Evolutionary conservation across 2,113 vertebrate genomes (phyloP).

Genomic region (Zapornia atra): DNA sequence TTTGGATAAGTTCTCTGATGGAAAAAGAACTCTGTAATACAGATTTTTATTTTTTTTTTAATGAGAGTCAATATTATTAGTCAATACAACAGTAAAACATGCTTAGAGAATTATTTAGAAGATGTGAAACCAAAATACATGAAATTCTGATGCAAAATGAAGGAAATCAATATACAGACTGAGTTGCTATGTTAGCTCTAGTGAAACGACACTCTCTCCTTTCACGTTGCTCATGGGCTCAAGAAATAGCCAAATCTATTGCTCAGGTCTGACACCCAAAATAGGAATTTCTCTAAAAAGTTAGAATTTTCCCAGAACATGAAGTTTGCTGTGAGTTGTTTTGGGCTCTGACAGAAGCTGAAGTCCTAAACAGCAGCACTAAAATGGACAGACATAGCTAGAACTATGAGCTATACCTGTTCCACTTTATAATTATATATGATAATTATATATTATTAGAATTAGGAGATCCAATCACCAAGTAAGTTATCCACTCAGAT

Average conservation of each 20-base stretch:
- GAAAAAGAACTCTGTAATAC: neutral
- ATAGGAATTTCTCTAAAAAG: neutral
- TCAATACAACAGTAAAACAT: neutral
- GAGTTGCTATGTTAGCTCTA: neutral
- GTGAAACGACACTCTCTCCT: neutral
- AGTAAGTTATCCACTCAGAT: neutral
- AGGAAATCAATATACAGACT: neutral
- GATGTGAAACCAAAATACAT: neutral
- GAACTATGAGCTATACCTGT: neutral
- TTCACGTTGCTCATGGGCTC: neutral
- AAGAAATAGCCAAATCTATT: neutral
- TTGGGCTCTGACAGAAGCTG: neutral
- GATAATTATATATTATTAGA: neutral
- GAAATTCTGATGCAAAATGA: neutral
- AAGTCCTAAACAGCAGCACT: neutral
- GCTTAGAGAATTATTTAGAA: neutral
- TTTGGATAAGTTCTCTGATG: neutral
- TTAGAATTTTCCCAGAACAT: neutral
- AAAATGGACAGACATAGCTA: neutral
- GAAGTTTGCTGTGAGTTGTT: neutral
- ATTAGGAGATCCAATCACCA: neutral
- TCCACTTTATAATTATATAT: no score
- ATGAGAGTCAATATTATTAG: neutral
- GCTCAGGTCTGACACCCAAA: neutral
- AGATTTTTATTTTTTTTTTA: neutral